A percentile compares a stretch with the other conserved stretches of the same genome.
phyloP scores from a whole-genome alignment of 2,888 invertebrate genomes.

The Thecocarcelia acutangulata region DNA sequence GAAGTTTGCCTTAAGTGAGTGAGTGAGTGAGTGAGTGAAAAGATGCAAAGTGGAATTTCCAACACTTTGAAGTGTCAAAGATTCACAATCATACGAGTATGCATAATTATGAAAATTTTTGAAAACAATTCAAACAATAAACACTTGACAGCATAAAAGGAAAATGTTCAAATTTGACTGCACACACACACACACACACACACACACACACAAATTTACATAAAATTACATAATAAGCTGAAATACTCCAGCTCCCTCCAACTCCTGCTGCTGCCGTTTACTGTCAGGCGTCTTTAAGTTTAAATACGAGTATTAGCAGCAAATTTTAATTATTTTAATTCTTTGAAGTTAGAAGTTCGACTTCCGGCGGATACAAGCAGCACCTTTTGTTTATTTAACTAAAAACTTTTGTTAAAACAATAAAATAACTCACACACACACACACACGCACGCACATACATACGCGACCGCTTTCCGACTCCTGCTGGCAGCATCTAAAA shows the following conservation, averaged over 20 bases:
- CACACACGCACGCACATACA: not conserved
- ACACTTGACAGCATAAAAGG: constrained; percentile 66
- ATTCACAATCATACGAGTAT: constrained; percentile 67
- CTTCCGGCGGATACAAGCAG: constrained; percentile 65
- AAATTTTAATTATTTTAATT: constrained; percentile 66
- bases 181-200: too few relatives aligned
- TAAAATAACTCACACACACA: not conserved
- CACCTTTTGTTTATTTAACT: constrained; percentile 60
- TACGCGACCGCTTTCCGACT: constrained; percentile 3
- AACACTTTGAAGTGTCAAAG: constrained; percentile 69
- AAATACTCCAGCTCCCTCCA: not conserved
- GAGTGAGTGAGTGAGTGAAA: too few relatives aligned
- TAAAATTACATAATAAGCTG: constrained; percentile 29
- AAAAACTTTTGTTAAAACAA: constrained; percentile 34
- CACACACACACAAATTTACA: constrained; percentile 61
- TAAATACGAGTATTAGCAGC: constrained; percentile 40
- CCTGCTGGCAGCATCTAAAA: not conserved
- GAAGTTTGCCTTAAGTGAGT: not conserved
- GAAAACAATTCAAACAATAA: constrained; percentile 68
- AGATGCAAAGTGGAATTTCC: constrained; percentile 62
- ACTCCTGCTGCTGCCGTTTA: not conserved
- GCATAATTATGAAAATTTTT: constrained; percentile 62
- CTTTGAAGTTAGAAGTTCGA: constrained; percentile 58
- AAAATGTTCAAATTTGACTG: constrained; percentile 23
- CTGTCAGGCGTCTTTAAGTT: not conserved